Evolutionary conservation across 2,797 vertebrate genomes (phyloP).

Genomic region (Enteromius treurensis): DNA sequence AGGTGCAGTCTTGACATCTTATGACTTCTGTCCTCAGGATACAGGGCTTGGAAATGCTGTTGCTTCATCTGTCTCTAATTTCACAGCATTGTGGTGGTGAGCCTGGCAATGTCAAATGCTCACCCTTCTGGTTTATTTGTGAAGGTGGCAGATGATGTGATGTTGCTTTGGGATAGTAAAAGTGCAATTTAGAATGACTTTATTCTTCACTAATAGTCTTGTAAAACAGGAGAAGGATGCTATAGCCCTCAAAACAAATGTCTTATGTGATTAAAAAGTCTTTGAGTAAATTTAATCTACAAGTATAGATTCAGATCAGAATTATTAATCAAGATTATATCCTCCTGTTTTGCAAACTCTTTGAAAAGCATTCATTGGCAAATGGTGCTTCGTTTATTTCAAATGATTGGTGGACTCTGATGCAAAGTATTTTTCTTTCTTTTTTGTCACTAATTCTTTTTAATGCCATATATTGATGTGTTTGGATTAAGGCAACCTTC

Average conservation of each 20-base stretch:
- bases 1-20: background rate
- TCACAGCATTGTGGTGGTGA: background rate
- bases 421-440: background rate
- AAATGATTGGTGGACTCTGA: constrained; percentile 1
- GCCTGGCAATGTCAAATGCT: background rate
- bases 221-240: background rate
- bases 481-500: constrained; percentile 11
- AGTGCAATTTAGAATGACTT: constrained; percentile 9
- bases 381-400: background rate
- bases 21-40: constrained; percentile 18
- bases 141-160: background rate
- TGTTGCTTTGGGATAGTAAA: constrained; percentile 28
- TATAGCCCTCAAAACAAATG: constrained; percentile 6
- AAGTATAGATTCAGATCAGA: background rate
- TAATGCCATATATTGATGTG: constrained; percentile 26
- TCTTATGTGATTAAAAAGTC: background rate
- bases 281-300: background rate
- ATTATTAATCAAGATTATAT: background rate
- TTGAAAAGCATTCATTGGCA: background rate
- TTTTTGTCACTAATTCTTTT: constrained; percentile 1
- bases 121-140: background rate
- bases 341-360: background rate
- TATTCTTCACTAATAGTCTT: background rate
- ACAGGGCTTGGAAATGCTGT: constrained; percentile 5
- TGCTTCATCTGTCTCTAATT: background rate